phyloP scores from a whole-genome alignment of 2,113 vertebrate genomes.

The Rhegmatorhina hoffmannsi region DNA sequence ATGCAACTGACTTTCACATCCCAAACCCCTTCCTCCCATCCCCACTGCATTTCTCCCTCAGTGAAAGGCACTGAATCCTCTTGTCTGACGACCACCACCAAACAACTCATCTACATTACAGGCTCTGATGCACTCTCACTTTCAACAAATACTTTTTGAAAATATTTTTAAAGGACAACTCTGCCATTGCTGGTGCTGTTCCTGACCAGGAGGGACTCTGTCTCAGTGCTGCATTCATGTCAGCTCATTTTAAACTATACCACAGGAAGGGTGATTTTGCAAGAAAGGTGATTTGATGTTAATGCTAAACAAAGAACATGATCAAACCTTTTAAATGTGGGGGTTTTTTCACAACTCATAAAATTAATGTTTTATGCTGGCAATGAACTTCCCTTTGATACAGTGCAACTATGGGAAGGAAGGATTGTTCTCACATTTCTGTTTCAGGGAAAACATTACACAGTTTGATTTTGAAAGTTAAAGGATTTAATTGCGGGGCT shows the following conservation, averaged over 20 bases:
- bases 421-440: not conserved
- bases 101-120: not conserved
- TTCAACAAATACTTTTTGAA: not conserved
- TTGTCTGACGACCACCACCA: not conserved
- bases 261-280: not conserved
- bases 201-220: not conserved
- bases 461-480: not conserved
- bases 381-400: not conserved
- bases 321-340: not conserved
- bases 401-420: not conserved
- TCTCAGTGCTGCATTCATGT: not conserved
- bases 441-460: not conserved
- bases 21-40: not conserved
- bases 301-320: not conserved
- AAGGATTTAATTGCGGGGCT: not conserved
- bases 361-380: not conserved
- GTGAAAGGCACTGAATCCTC: not conserved
- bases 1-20: not conserved
- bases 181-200: not conserved
- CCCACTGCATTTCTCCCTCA: not conserved
- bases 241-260: not conserved
- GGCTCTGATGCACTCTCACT: not conserved
- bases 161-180: not conserved
- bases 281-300: not conserved
- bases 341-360: not conserved